These are phyloP conservation scores for Sanderia malayensis DNA, from an alignment of 30 jellyfish, hydroid and myxozoan species.

Conservation along the genomic window DNA sequence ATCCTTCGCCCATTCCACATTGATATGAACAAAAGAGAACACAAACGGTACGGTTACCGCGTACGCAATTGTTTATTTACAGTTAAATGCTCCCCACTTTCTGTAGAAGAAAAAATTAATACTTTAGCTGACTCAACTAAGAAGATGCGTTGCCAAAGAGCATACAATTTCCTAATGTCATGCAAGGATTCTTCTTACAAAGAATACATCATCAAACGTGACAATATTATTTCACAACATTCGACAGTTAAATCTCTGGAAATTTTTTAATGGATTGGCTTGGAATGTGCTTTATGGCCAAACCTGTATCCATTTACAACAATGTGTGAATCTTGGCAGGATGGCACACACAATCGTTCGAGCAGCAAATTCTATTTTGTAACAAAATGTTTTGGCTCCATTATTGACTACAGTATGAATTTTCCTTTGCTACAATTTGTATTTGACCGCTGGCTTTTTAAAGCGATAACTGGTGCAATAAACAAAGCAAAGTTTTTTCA, in stretches of 20 bases:
- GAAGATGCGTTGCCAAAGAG: too few relatives aligned
- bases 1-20: not conserved
- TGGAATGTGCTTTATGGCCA: not conserved
- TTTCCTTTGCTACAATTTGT: conserved; percentile 19
- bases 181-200: too few relatives aligned
- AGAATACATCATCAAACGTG: too few relatives aligned
- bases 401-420: conserved; percentile 27
- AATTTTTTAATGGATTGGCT: not conserved
- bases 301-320: not conserved
- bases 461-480: conserved; percentile 46
- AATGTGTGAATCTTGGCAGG: not conserved
- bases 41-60: not conserved
- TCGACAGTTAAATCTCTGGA: too few relatives aligned
- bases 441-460: conserved; percentile 40
- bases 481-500: not conserved
- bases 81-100: too few relatives aligned
- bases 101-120: not conserved
- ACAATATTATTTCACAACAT: too few relatives aligned
- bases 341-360: not conserved
- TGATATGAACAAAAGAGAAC: not conserved
- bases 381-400: not conserved
- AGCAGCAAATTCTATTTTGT: conserved; percentile 5
- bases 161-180: too few relatives aligned
- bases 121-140: not conserved
- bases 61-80: too few relatives aligned